Conservation (phyloP, 2,888 invertebrate species). For the Caenorhabditis sp. region DNA sequence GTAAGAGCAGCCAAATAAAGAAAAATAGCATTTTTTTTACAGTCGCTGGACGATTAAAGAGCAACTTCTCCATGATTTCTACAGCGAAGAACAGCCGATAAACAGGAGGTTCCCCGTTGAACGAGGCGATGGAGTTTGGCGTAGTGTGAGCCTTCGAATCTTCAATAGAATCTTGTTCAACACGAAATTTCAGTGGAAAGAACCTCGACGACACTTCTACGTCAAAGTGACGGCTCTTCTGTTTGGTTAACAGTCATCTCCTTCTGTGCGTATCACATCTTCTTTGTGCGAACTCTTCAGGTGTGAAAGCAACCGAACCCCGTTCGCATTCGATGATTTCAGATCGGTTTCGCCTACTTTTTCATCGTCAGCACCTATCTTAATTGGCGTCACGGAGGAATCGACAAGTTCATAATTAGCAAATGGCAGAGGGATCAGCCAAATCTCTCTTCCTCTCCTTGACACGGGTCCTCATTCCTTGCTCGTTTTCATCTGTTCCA, state of each 20-base stretch:
- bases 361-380: slow-evolving; percentile 69
- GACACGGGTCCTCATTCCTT: slow-evolving; percentile 4
- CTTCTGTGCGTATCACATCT: slow-evolving; percentile 73
- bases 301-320: too few relatives aligned
- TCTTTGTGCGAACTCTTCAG: slow-evolving; percentile 72
- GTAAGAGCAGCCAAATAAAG: slow-evolving; percentile 36
- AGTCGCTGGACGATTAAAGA: slow-evolving; percentile 75
- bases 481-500: slow-evolving; percentile 6
- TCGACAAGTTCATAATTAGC: slow-evolving; percentile 70
- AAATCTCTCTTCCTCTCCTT: neutral
- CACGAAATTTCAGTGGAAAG: slow-evolving; percentile 63
- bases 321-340: too few relatives aligned
- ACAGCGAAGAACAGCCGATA: slow-evolving; percentile 67
- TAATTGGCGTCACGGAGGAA: slow-evolving; percentile 72
- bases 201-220: slow-evolving; percentile 60
- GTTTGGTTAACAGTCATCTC: slow-evolving; percentile 73
- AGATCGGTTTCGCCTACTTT: slow-evolving; percentile 72
- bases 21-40: neutral
- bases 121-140: slow-evolving; percentile 68
- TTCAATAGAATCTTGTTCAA: too few relatives aligned
- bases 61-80: slow-evolving; percentile 67
- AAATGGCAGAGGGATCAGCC: slow-evolving; percentile 56
- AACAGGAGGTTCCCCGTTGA: slow-evolving; percentile 68
- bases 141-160: slow-evolving; percentile 56
- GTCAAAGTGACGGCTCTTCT: slow-evolving; percentile 69